Conservation (phyloP, 1,140 invertebrate species). For the Trinorchestia longiramus region DNA sequence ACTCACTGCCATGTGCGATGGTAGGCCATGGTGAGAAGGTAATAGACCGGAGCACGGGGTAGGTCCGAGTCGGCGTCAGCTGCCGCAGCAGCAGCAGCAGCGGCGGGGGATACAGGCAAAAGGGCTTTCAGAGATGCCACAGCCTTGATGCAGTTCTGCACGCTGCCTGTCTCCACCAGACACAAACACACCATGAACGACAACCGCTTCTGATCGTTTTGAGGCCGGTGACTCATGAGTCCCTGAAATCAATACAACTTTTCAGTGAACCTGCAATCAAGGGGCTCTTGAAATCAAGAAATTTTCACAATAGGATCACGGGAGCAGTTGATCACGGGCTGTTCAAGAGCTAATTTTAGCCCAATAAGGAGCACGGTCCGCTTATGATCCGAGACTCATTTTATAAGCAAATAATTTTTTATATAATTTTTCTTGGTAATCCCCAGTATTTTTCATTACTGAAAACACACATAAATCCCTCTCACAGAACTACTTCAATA, state of each 20-base stretch:
- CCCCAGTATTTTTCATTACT: too few species aligned
- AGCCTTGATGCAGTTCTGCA: conserved; percentile 10
- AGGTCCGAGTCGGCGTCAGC: conserved; percentile 19
- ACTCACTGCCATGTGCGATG: conserved; percentile 49
- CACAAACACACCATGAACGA: conserved; percentile 39
- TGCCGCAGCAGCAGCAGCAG: neutral
- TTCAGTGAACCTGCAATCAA: neutral
- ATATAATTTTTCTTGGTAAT: too few species aligned
- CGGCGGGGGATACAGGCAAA: neutral
- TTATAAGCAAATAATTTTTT: too few species aligned
- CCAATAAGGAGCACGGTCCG: neutral
- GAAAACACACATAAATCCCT: too few species aligned
- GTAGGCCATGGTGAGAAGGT: conserved; percentile 31
- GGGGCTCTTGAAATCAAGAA: neutral
- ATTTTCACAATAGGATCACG: too few species aligned
- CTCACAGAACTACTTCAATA: too few species aligned
- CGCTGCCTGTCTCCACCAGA: conserved; percentile 10
- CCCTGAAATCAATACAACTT: neutral
- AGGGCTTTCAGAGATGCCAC: neutral
- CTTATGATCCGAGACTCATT: too few species aligned
- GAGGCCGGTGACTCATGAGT: neutral
- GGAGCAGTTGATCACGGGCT: too few species aligned
- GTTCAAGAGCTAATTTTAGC: neutral
- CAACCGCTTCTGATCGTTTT: conserved; percentile 29
- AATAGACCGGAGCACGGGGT: conserved; percentile 7